These are phyloP conservation scores for Lasiurus borealis DNA, from an alignment of 2,113 vertebrate genomes.

Conservation along the genomic window DNA sequence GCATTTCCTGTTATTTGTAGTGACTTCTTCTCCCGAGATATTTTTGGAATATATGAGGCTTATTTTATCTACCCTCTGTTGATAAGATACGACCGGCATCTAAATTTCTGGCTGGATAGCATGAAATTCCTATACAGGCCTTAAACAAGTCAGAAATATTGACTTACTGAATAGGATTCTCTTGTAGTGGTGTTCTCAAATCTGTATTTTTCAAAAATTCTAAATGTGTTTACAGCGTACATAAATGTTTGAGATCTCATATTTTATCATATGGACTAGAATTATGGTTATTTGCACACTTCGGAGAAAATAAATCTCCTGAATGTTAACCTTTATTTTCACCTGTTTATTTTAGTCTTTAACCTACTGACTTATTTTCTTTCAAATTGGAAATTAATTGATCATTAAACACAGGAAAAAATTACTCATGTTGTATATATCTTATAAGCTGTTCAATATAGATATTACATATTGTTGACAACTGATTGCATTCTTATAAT, in stretches of 20 bases:
- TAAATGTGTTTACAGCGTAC: background rate
- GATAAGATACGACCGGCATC: background rate
- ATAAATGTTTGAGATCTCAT: background rate
- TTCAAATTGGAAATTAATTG: constrained; percentile 11
- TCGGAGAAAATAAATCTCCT: background rate
- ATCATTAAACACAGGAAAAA: background rate
- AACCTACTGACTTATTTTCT: background rate
- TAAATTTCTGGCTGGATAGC: background rate
- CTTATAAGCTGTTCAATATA: background rate
- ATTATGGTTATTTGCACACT: background rate
- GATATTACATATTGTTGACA: background rate
- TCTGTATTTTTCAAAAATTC: background rate
- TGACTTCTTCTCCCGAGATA: background rate
- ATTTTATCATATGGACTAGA: background rate
- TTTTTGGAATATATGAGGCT: background rate
- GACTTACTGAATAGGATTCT: background rate
- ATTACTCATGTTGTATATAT: background rate
- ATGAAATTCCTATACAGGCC: background rate
- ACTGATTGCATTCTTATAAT: background rate
- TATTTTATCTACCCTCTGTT: background rate
- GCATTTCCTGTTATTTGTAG: background rate
- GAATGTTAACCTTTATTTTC: background rate
- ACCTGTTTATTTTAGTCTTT: background rate
- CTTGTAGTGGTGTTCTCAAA: background rate
- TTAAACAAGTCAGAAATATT: background rate